Base-by-base conservation (phyloP, 2,113 vertebrate genomes). In the Egretta garzetta region DNA sequence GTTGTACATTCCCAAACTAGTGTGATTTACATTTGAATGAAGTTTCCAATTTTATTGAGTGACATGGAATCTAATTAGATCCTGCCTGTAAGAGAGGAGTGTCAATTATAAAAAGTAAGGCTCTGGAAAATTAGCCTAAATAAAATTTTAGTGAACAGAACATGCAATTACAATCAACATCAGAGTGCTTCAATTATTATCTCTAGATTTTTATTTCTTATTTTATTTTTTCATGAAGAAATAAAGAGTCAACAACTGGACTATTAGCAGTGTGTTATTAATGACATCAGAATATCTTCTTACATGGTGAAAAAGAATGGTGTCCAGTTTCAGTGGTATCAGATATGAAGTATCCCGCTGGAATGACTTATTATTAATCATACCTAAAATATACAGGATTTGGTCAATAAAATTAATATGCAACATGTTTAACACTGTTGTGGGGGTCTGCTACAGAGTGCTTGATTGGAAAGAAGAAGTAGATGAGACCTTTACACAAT, bases 1-100 rank as follows among this genome's bases (percentile, higher is more conserved):
- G 52, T 93, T 89, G 58, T 74, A 86, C 55, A 35, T 91, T 86
- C 26, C 45, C 52, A 86, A 85, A 79, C 14, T 43, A 45, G 41
- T 85, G 43, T 95, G 95, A 96, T 97, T 96, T 96, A 71, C 72
- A 96, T 96, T 93, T 97, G 94, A 97, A 97, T 96, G 91, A 96
- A 90, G 84, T 95, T 97, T 97, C 58, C 77, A 82, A 60, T 96
- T 97, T 97, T 90, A 92, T 49, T 92, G 84, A 98, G n/a, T 97
- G 91, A 96, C 91, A 91, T 75, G 68, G 96, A 97, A 96, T 94
- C 52, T 97, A 97, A 98, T 97, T 96, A 96, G 15, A 92, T 95
- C 66, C 60, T 92, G 41, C 60, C 55, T 33, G 79, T 91, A 94
- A 58, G 24, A 96, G 94, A 92, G 24, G 88, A 95, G n/a, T 93